A percentile compares a stretch with the other conserved stretches of the same genome.
Evolutionary conservation across 1,140 invertebrate genomes (phyloP).

Genomic region (Aporrectodea caliginosa): DNA sequence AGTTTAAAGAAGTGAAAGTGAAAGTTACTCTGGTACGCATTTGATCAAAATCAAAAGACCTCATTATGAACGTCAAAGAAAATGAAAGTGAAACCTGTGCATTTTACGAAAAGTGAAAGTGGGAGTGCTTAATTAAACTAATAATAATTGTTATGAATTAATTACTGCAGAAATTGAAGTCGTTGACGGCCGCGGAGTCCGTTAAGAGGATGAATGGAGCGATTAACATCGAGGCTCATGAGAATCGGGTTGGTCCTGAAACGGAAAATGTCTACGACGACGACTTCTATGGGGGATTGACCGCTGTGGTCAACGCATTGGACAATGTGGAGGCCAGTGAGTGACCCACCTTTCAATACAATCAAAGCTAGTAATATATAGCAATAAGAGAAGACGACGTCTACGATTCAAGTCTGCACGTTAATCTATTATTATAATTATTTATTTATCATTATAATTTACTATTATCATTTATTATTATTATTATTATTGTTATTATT

Average conservation of each 20-base stretch:
- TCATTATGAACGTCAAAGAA: too few species aligned
- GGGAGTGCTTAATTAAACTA: background rate
- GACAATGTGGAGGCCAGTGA: slow-evolving; percentile 93
- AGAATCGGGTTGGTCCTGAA: slow-evolving; percentile 89
- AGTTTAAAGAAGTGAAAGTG: too few species aligned
- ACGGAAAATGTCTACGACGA: slow-evolving; percentile 94
- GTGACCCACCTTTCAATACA: too few species aligned
- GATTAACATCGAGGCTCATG: slow-evolving; percentile 80
- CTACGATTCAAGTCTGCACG: too few species aligned
- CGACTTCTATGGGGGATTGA: slow-evolving; percentile 84
- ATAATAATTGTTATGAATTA: slow-evolving; percentile 1
- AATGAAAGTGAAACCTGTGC: background rate
- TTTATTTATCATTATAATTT: too few species aligned
- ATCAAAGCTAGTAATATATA: too few species aligned
- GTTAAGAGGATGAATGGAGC: slow-evolving; percentile 80
- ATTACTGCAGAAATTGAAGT: slow-evolving; percentile 73
- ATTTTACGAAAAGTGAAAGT: background rate
- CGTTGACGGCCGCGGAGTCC: slow-evolving; percentile 77
- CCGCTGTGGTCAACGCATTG: slow-evolving; percentile 93
- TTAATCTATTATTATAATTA: too few species aligned
- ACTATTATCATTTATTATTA: too few species aligned
- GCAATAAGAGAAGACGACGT: too few species aligned
- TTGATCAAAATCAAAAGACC: too few species aligned
- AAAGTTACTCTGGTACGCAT: too few species aligned
- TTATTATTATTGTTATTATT: too few species aligned